Evolutionary conservation across 1,140 invertebrate genomes (phyloP), one percentile per base, ranked within the genome.

Genomic region (Aphidius ervi): DNA sequence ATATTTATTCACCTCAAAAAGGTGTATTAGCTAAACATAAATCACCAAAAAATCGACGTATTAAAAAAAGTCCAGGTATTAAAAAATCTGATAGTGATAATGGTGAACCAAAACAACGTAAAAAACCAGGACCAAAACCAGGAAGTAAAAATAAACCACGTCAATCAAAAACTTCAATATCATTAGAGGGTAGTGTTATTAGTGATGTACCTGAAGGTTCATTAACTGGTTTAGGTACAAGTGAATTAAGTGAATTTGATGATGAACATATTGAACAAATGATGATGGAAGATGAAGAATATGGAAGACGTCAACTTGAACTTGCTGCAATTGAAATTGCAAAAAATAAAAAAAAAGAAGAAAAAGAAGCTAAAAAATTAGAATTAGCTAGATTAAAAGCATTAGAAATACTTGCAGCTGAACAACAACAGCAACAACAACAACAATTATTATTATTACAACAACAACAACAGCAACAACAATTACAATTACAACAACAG

Each of bases 201-300:
- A 67, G 68, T 0, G 69, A 72, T 8, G 71, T 68, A 16, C 63
- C 67, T 10, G 72, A 73, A 54, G 71, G 72, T 48, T 76, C 76
- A 0, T 56, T 77, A 3, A 68, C 74, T 0, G 74, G 74, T 6
- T 62, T 82, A 49, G 80, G 80, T 3, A 69, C 80, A 0, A 76
- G 76, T 5, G 82, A 82, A 46, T 70, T 82, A 3, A 79, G 69
- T 8, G 83, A 85, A 5, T 74, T 85, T 59, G 83, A 84, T 59
- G 82, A 85, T n/a, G 82, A 85, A 48, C 82, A 84, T 43, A 74
- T 85, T 16, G 83, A 83, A 3, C 79, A 81, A 57, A 80, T 82
- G 74, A 85, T 85, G 83, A 85, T 86, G 70, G 81, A 84, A 61
- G 84, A 86, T 64, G 84, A 87, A 68, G 83, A 86, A 61, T 84